Base-by-base conservation (phyloP, 2,888 invertebrate species). In the Hecatera dysodea region DNA sequence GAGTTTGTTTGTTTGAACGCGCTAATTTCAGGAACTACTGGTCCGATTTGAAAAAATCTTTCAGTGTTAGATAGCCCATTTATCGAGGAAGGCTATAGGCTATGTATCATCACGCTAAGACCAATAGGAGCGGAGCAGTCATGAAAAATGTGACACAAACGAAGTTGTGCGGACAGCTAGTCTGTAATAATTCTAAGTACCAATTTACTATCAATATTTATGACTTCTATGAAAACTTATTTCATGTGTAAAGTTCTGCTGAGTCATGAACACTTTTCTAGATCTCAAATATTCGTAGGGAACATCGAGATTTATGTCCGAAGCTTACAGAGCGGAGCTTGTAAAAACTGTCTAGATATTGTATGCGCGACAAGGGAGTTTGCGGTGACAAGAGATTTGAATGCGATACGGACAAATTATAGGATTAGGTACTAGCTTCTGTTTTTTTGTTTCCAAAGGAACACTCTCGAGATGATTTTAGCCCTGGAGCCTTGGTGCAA, bases 271-370 rank as follows among this genome's bases (percentile, higher is more conserved):
- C 36, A 29, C 36, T 78, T 42, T 62, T 78, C 70, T 69, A 46
- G 78, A 52, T 72, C 61, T 67, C 39, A 62, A 75, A 77, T 78
- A 74, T 78, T 81, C 66, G 29, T 75, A 69, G 68, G 56, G 36
- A 19, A 79, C 61, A 66, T 57, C 59, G 24, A 65, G 81, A 86
- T 87, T 85, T 85, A 86, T 84, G 72, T 69, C 46, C 42, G 36
- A 65, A 62, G 76, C 75, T 81, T 74, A 75, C 80, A 22, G 48
- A 68, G 78, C 66, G 44, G 60, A 67, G 77, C 85, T 82, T 83
- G 81, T 81, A 83, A 86, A 85, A 85, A 84, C 75, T 81, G 78
- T 83, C 76, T 81, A 72, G 67, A 80, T 76, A 75, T 78, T 75
- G 80, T 82, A 77, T 78, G 53, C 46, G 73, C 73, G 72, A 74